phyloP scores from a whole-genome alignment of 2,113 vertebrate genomes.

The Tragelaphus imberbis region DNA sequence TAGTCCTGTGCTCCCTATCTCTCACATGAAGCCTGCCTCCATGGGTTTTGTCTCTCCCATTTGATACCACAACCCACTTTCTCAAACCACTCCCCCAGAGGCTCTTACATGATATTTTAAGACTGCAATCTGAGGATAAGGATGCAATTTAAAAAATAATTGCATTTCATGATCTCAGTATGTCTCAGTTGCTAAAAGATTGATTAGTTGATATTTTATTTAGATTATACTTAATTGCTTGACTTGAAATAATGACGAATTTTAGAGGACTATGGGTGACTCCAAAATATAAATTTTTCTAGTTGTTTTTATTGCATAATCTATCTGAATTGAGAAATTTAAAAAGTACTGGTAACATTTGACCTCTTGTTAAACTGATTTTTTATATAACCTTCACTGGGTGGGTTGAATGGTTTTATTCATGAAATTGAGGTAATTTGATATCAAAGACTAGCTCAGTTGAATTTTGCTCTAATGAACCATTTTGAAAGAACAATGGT shows the following conservation, averaged over 20 bases:
- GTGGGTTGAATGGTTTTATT: neutral
- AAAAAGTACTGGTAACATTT: constrained; percentile 54
- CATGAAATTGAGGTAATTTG: neutral
- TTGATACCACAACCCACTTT: fast-evolving
- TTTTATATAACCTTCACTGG: constrained; percentile 1
- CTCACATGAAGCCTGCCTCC: neutral
- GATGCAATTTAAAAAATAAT: neutral
- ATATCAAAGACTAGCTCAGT: neutral
- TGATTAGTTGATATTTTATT: neutral
- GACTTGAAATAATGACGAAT: neutral
- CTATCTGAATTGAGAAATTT: neutral
- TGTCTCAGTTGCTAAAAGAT: neutral
- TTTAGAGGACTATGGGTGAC: neutral
- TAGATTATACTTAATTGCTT: neutral
- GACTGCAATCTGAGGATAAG: neutral
- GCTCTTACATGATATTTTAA: neutral
- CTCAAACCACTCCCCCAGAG: neutral
- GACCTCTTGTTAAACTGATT: neutral
- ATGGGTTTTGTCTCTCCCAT: neutral
- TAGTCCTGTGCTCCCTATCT: fast-evolving
- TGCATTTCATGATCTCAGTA: neutral
- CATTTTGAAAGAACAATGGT: constrained; percentile 16
- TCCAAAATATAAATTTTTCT: neutral
- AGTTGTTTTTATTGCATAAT: neutral
- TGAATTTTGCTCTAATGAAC: neutral